Conservation (phyloP, 2,888 invertebrate species). For the Seira ritae region DNA sequence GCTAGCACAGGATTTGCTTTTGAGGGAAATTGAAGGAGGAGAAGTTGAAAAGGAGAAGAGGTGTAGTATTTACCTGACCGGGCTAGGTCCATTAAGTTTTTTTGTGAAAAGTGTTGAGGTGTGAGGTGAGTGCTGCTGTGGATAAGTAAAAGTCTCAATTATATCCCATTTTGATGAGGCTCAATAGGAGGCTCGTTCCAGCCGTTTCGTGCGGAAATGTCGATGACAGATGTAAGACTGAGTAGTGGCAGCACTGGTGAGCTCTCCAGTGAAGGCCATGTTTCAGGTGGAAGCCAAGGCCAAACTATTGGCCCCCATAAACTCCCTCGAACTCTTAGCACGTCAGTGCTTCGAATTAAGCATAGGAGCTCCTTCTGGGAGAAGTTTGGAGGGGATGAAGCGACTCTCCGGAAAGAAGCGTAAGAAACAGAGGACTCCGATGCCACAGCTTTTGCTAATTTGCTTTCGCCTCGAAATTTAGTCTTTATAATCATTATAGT, state of each 20-base stretch:
- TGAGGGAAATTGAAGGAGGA: too few species aligned
- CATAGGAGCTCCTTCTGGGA: constrained; percentile 90
- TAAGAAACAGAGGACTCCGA: constrained; percentile 21
- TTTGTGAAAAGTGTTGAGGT: too few species aligned
- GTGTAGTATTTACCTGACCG: too few species aligned
- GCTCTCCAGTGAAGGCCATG: constrained; percentile 48
- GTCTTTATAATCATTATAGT: constrained; percentile 72
- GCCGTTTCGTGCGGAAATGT: constrained; percentile 48
- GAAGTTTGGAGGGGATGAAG: constrained; percentile 79
- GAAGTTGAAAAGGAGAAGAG: too few species aligned
- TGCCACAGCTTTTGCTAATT: too few species aligned
- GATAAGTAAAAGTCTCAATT: too few species aligned
- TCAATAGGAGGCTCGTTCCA: constrained; percentile 46
- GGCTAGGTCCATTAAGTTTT: too few species aligned
- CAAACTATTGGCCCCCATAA: constrained; percentile 75
- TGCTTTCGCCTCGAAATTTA: constrained; percentile 73
- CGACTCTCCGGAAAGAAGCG: constrained; percentile 56
- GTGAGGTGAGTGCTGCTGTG: too few species aligned
- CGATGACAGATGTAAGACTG: constrained; percentile 64
- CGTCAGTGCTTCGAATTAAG: constrained; percentile 87
- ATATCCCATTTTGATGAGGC: constrained; percentile 42
- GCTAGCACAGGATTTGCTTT: too few species aligned
- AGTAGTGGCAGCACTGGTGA: constrained; percentile 55
- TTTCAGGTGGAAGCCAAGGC: constrained; percentile 38
- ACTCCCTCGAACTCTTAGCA: constrained; percentile 85